Evolutionary conservation across 2,888 invertebrate species (phyloP), one percentile per base, ranked within the genome.

Genomic region (Oligia strigilis): DNA sequence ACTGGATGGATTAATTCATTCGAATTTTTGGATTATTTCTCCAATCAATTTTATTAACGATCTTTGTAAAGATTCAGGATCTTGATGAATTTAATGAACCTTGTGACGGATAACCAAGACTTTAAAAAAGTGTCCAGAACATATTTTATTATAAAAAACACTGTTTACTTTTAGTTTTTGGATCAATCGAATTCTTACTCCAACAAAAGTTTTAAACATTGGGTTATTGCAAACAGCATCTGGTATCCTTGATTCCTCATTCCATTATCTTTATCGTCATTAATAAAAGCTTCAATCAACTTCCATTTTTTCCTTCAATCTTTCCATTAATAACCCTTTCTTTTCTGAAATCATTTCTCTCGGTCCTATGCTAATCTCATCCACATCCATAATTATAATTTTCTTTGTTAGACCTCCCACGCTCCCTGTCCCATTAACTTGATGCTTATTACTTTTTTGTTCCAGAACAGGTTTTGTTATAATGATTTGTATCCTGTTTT

Each of bases 321-420:
- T 29, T 62, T 46, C 29, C 14, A 62, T 55, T 67, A 67, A 36
- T 71, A 75, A 60, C 46, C 60, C 46, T 81, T 69, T 77, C 67
- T 81, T 77, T 69, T 40, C 71, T 62, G 11, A 43, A 70, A 55
- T 70, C 0, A 55, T 72, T 65, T 73, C 17, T 77, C 62, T 29
- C 4, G 40, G 55, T 8, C 52, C 29, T 76, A 60, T 49, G 52
- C 55, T 65, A 36, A 84, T 71, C 9, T 40, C 36, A 66, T 58
- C 60, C 70, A 43, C 43, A 76, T 29, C 40, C 4, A 11, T 83
- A 73, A 70, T 75, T 73, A 73, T 62, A 70, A 49, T 84, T 71
- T 81, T 70, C 74, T 81, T 84, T 72, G 73, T 76, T 65, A 62
- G 82, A 82, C 86, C 86, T 78, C 85, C 82, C 85, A 82, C 55